A percentile compares a stretch with the other conserved stretches of the same genome.
Evolutionary conservation across 2,797 vertebrate species (phyloP).

Genomic region (Helarctos malayanus): DNA sequence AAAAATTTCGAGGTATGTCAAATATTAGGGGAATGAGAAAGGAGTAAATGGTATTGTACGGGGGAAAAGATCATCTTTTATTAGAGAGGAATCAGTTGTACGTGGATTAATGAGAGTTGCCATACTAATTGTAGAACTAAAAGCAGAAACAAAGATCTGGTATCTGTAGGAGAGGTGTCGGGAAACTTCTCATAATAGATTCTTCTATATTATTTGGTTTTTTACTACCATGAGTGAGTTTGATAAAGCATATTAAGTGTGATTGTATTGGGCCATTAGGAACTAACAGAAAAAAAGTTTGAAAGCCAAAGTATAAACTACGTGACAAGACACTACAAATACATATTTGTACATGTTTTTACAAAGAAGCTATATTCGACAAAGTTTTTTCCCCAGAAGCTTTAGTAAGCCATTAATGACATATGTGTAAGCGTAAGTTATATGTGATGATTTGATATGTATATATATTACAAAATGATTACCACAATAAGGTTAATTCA

Average conservation of each 20-base stretch:
- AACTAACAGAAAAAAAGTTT: slow-evolving; percentile 40
- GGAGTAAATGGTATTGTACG: neutral
- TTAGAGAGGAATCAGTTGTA: neutral
- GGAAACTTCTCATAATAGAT: neutral
- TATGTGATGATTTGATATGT: neutral
- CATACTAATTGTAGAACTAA: neutral
- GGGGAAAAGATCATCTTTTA: neutral
- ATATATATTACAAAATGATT: neutral
- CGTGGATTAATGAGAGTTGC: neutral
- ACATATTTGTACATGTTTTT: neutral
- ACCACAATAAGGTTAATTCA: neutral
- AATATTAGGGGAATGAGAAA: neutral
- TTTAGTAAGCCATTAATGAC: neutral
- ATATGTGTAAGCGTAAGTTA: neutral
- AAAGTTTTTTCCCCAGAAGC: neutral
- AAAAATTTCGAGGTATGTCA: neutral
- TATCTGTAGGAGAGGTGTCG: neutral
- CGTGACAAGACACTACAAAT: neutral
- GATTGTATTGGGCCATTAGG: neutral
- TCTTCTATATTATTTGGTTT: neutral
- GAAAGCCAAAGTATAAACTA: neutral
- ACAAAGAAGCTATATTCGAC: neutral
- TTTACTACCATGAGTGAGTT: neutral
- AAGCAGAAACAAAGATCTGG: neutral
- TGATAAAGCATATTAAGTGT: neutral